These are phyloP conservation scores for Balearica regulorum DNA, from an alignment of 2,797 vertebrate species.

Conservation along the genomic window DNA sequence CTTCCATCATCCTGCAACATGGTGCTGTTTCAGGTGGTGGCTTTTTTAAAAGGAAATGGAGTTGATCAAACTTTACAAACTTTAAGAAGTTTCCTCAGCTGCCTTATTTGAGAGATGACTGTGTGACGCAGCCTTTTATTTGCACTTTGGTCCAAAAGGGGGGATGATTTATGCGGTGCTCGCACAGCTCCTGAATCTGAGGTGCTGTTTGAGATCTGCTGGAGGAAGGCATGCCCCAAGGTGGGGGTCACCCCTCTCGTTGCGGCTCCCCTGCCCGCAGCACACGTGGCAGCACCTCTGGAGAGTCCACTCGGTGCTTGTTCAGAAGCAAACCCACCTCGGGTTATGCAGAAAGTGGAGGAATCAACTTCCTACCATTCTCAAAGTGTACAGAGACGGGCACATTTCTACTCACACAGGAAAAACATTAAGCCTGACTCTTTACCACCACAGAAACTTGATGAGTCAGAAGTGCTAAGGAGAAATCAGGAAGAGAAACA, in stretches of 20 bases:
- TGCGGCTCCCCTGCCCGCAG: rapidly evolving
- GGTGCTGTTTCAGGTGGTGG: background rate
- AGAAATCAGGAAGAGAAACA: background rate
- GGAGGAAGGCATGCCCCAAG: background rate
- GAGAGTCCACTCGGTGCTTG: background rate
- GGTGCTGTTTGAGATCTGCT: background rate
- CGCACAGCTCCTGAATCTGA: background rate
- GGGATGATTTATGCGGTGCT: background rate
- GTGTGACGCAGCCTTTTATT: background rate
- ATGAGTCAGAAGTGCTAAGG: background rate
- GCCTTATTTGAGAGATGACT: background rate
- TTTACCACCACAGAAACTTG: background rate
- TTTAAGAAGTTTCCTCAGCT: background rate
- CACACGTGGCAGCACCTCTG: rapidly evolving
- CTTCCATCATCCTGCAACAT: background rate
- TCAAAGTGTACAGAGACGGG: rapidly evolving
- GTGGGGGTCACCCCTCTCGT: rapidly evolving
- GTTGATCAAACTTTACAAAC: background rate
- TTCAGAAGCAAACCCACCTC: background rate
- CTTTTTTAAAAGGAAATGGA: background rate
- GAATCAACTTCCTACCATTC: background rate
- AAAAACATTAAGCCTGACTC: background rate
- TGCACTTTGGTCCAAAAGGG: background rate
- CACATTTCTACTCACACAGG: background rate
- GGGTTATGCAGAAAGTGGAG: background rate